Evolutionary conservation across 2,888 invertebrate genomes (phyloP), one percentile per base, ranked within the genome.

Genomic region (Caenorhabditis becei): DNA sequence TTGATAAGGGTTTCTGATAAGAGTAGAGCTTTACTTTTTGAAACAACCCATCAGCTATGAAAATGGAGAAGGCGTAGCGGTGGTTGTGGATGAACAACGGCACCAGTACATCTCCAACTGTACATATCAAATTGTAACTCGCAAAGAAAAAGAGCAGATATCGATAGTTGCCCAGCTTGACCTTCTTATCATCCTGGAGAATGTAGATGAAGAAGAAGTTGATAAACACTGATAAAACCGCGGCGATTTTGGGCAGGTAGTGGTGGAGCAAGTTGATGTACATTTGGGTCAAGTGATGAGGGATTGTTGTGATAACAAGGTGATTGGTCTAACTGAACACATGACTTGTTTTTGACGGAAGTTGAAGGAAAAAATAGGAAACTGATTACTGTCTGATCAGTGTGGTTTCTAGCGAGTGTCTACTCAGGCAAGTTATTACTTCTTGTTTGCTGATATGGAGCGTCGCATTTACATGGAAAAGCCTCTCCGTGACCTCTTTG

Each of bases 21-120:
- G n/a, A 28, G 18, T 37, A 2, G 20, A 3, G 16, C 2, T 3
- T 14, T 10, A 77, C 77, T 47, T 70, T 16, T 16, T 41, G 28
- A 44, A 79, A 79, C 16, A 37, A 18, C 10, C 78, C 78, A 56
- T 67, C 78, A 1, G 61, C 26, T 3, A 79, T 28, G 26, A 65
- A 79, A 18, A 79, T 47, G 1, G 63, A 61, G 24, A 72, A 66
- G 23, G 61, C 78, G 16, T 62, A 44, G 3, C 62, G 61, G 24
- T 51, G 28, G 20, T 20, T 32, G 14, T 61, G 32, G 18, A 66
- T 54, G 4, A 32, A 4, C 32, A 32, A 10, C 10, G 32, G 32
- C 32, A 32, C 32, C 32, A 32, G 10, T 10, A 32, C 32, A 32
- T 32, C 32, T 32, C 32, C 32, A 32, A 10, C 32, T 7, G 32